Evolutionary conservation across 2,888 invertebrate species (phyloP).

Genomic region (Tetranychus truncatus): DNA sequence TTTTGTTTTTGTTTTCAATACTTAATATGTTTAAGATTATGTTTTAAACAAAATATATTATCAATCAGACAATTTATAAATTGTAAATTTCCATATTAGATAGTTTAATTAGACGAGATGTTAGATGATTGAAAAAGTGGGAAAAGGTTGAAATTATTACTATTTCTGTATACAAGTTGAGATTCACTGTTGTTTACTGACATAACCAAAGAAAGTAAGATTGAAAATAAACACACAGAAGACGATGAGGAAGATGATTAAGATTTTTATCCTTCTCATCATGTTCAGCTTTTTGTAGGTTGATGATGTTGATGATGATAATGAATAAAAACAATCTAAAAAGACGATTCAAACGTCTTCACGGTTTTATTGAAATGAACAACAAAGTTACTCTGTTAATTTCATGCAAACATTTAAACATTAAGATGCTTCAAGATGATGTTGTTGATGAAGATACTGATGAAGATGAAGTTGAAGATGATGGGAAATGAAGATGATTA

Average conservation of each 20-base stretch:
- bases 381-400: background rate
- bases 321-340: background rate
- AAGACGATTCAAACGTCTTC: background rate
- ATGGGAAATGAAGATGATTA: background rate
- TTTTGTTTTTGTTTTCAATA: too few relatives aligned
- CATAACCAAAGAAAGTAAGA: background rate
- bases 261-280: background rate
- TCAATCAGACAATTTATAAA: too few relatives aligned
- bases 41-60: too few relatives aligned
- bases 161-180: background rate
- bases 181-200: background rate
- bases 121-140: too few relatives aligned
- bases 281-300: background rate
- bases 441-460: background rate
- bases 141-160: background rate
- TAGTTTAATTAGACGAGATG: too few relatives aligned
- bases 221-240: constrained; percentile 1
- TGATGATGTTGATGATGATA: background rate
- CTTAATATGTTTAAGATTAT: too few relatives aligned
- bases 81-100: too few relatives aligned
- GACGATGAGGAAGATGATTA: background rate
- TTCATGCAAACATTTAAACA: background rate
- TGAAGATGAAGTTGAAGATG: background rate
- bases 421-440: background rate
- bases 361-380: background rate